A percentile compares a stretch with the other conserved stretches of the same genome.
Conservation (phyloP, 2,797 vertebrate species). For the Pitangus sulphuratus region DNA sequence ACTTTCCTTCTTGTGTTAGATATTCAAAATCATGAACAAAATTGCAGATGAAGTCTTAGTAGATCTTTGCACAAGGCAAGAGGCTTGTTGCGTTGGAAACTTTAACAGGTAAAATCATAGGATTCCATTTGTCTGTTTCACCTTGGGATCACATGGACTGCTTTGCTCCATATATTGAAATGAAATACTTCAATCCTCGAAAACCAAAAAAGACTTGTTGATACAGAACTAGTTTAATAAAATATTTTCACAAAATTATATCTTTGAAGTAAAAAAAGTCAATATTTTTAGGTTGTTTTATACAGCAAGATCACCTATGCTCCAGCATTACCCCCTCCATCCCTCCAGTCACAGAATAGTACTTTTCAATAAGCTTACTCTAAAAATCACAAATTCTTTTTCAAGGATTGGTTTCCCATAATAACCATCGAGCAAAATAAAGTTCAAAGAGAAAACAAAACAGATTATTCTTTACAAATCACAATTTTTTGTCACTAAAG, state of each 20-base stretch:
- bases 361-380: neutral
- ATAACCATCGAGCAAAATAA: neutral
- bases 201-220: neutral
- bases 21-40: neutral
- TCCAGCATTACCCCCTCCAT: neutral
- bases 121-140: neutral
- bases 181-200: neutral
- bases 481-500: neutral
- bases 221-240: neutral
- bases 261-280: neutral
- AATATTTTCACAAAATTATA: neutral
- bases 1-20: neutral
- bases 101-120: neutral
- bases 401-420: neutral
- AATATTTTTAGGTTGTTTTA: neutral
- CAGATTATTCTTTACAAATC: neutral
- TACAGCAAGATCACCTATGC: neutral
- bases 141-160: neutral
- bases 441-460: neutral
- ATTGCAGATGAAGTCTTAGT: neutral
- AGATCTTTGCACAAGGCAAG: neutral
- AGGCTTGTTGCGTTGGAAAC: neutral
- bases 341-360: neutral
- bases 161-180: neutral
- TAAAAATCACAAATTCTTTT: neutral